Percentiles rank a stretch among this genome's conserved stretches.
These are phyloP conservation scores for Drosophila birchii DNA, from an alignment of 2,888 invertebrate species.

Conservation along the genomic window DNA sequence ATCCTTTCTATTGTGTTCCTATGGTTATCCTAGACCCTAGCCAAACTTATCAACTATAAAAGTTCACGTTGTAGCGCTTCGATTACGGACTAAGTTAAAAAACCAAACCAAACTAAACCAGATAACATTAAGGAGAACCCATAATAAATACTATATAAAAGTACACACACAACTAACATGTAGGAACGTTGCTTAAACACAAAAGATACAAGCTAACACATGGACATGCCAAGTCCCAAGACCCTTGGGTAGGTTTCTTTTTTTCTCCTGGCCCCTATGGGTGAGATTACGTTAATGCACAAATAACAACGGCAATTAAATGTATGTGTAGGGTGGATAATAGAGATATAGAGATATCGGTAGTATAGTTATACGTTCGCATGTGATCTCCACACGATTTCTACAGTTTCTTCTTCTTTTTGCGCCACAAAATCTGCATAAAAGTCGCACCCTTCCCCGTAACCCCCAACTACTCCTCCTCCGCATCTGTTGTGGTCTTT, in stretches of 20 bases:
- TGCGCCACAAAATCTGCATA: constrained; percentile 73
- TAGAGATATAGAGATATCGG: constrained; percentile 20
- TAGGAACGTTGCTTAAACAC: constrained; percentile 67
- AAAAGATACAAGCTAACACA: constrained; percentile 20
- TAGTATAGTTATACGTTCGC: constrained; percentile 22
- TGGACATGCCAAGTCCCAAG: constrained; percentile 23
- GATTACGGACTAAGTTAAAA: constrained; percentile 45
- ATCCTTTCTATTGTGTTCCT: constrained; percentile 34
- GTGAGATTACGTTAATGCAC: constrained; percentile 71
- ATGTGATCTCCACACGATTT: constrained; percentile 28
- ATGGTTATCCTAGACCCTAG: constrained; percentile 25
- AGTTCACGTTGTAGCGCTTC: constrained; percentile 75
- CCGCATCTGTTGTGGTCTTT: constrained; percentile 55
- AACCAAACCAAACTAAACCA: constrained; percentile 33
- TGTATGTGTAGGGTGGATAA: constrained; percentile 15
- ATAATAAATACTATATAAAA: constrained; percentile 31
- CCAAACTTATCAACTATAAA: constrained; percentile 58
- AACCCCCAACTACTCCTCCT: constrained; percentile 9
- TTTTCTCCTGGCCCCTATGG: constrained; percentile 5
- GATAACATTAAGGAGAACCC: constrained; percentile 37
- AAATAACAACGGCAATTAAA: constrained; percentile 72
- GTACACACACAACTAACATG: constrained; percentile 45
- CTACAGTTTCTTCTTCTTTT: constrained; percentile 75
- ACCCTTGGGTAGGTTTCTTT: not conserved
- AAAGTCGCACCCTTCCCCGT: constrained; percentile 51